Base-by-base conservation (phyloP, 2,797 vertebrate species). In the Sarcophilus harrisii region DNA sequence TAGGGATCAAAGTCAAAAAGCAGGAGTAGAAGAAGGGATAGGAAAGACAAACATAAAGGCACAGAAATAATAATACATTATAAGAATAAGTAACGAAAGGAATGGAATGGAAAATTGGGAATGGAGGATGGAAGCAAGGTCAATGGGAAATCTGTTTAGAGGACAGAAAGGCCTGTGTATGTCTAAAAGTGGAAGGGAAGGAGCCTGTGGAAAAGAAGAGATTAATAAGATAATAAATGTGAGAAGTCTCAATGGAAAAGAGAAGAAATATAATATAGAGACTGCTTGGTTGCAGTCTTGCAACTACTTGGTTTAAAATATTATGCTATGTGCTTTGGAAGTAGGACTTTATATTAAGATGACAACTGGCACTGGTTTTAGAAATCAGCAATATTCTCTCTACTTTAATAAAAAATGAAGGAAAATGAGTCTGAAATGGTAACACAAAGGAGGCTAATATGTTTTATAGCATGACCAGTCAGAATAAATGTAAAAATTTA, bases 11-110 rank as follows among this genome's bases (percentile, higher is more conserved):
- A 45, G 52, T 89, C 0, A 1, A 29, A 90, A 18, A 0, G n/a
- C 2, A 62, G 18, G 24, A 11, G 1, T 0, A 1, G 0, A 73
- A 49, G 16, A 87, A 14, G 24, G 27, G 12, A 24, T 0, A 0
- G 4, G 28, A 18, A 16, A 6, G 13, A 12, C 4, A 3, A 62
- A 73, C n/a, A 73, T 73, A 73, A 28, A 30, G n/a, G 92, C 6
- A n/a, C 5, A 0, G 66, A 28, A 13, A 60, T 29, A 1, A 21
- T 12, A 28, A 45, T 45, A 73, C 16, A 0, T 2, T 38, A 21
- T n/a, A n/a, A n/a, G n/a, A n/a, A n/a, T n/a, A n/a, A 6, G 12
- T 1, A n/a, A 73, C 21, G 90, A 93, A 5, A n/a, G 52, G 60
- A 81, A 24, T 2, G 21, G 21, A 45, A 11, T 38, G 62, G 32